phyloP scores from a whole-genome alignment of 1,140 invertebrate species.

The Bacillus rossius region DNA sequence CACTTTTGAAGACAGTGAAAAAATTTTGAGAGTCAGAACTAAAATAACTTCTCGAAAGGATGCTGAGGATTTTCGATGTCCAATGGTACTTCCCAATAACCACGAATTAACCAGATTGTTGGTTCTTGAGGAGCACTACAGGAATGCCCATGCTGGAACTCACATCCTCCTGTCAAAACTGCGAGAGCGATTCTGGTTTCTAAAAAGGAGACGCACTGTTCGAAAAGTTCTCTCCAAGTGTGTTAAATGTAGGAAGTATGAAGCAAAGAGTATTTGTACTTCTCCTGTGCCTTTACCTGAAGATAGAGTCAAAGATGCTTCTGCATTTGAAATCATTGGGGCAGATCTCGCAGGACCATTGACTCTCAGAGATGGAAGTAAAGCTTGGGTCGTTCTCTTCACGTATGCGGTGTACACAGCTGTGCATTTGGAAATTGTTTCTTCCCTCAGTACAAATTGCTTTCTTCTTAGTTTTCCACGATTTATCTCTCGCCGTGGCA shows the following conservation, averaged over 20 bases:
- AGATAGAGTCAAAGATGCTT: slow-evolving; percentile 23
- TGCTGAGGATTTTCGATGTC: slow-evolving; percentile 4
- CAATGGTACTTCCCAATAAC: slow-evolving; percentile 17
- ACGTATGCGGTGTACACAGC: slow-evolving; percentile 35
- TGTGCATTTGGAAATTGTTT: slow-evolving; percentile 36
- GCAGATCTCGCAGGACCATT: slow-evolving; percentile 34
- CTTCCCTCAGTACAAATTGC: slow-evolving; percentile 25
- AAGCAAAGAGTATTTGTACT: slow-evolving; percentile 22
- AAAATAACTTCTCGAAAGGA: slow-evolving; percentile 1
- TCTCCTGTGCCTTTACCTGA: slow-evolving; percentile 23
- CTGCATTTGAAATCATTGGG: slow-evolving; percentile 21
- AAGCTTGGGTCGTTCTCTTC: slow-evolving; percentile 36
- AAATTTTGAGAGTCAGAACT: slow-evolving; percentile 3
- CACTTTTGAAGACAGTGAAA: background rate
- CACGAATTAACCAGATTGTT: slow-evolving; percentile 8
- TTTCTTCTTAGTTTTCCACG: slow-evolving; percentile 31
- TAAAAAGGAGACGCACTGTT: slow-evolving; percentile 23
- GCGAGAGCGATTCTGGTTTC: slow-evolving; percentile 31
- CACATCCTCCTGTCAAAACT: slow-evolving; percentile 12
- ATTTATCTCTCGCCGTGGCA: slow-evolving; percentile 34
- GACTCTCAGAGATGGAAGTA: slow-evolving; percentile 21
- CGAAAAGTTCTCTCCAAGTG: slow-evolving; percentile 27
- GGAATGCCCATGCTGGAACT: slow-evolving; percentile 12
- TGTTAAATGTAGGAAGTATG: slow-evolving; percentile 26
- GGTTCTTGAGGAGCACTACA: slow-evolving; percentile 10